Evolutionary conservation across 2,888 invertebrate species (phyloP), one percentile per base, ranked within the genome.

Genomic region (Lochmaea crataegi): DNA sequence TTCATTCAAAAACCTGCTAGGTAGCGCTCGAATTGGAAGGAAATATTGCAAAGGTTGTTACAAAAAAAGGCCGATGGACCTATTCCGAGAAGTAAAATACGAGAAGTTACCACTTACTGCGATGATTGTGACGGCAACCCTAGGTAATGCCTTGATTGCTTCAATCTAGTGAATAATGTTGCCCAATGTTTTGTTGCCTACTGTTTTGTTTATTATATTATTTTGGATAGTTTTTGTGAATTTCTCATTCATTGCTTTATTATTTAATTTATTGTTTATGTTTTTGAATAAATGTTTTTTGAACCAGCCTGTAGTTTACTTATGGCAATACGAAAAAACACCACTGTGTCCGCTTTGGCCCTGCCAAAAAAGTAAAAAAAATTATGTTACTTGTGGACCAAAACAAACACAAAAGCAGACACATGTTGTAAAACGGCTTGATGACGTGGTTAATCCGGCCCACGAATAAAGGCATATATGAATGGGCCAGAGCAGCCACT

Each of bases 21-120:
- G 42, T 11, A 42, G 9, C 12, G 12, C 42, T 65, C 53, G 48
- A 51, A 32, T 32, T 10, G 51, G 65, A 51, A 22, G 32, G 22
- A 65, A 65, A 16, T 26, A 65, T 65, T 65, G 65, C 38, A 53
- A 65, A 32, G 65, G 65, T 12, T 65, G 53, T 32, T 53, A 65
- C 32, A 26, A 65, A 26, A 65, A 65, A 65, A 65, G 16, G 53
- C 65, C 26, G 65, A 65, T n/a, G 32, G 53, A 48, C 26, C 53
- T n/a, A 53, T 65, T 14, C 51, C 53, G 14, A 65, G 65, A 65
- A 65, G 65, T 32, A 51, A 65, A 53, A 53, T 65, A n/a, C 65
- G 65, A 7, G 53, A 65, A 53, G 32, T 65, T 65, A 53, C 53
- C 51, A 26, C 65, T 14, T 22, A 65, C 14, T 65, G 65, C 16